Evolutionary conservation across 1,140 invertebrate species (phyloP).

Genomic region (Drosophila ironensis): DNA sequence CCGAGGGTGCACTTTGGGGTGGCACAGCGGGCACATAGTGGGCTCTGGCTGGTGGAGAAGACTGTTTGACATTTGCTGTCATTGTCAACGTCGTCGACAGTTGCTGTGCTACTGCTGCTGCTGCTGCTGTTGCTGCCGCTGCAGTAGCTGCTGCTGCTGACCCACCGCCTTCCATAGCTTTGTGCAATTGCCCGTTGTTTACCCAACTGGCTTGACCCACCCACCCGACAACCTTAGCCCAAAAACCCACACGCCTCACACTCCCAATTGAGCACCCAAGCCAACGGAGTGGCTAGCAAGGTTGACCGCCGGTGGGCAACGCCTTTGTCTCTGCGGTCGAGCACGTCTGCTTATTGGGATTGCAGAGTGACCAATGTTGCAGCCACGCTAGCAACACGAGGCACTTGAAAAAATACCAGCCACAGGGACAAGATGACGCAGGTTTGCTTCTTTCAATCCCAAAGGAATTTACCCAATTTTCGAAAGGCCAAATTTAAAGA

Average conservation of each 20-base stretch:
- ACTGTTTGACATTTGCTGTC: conserved; percentile 76
- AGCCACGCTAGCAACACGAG: not conserved
- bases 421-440: too few relatives aligned
- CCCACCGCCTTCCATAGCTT: conserved; percentile 40
- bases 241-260: not conserved
- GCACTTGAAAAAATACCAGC: not conserved
- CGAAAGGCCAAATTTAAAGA: too few relatives aligned
- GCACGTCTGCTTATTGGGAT: conserved; percentile 45
- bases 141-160: conserved; percentile 8
- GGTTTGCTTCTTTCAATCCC: too few relatives aligned
- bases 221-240: not conserved
- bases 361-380: conserved; percentile 20
- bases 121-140: conserved; percentile 1
- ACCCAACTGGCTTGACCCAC: conserved; percentile 1
- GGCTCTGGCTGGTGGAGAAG: not conserved
- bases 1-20: not conserved
- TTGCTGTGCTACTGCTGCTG: conserved; percentile 38
- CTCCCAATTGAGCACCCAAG: not conserved
- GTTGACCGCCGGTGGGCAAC: conserved; percentile 29
- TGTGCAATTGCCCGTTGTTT: conserved; percentile 57
- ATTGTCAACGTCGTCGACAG: conserved; percentile 60
- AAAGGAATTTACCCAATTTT: too few relatives aligned
- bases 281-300: not conserved
- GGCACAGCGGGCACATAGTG: not conserved
- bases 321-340: conserved; percentile 53